Evolutionary conservation across 1,140 invertebrate species (phyloP).

Genomic region (Paramacrobiotus metropolitanus): DNA sequence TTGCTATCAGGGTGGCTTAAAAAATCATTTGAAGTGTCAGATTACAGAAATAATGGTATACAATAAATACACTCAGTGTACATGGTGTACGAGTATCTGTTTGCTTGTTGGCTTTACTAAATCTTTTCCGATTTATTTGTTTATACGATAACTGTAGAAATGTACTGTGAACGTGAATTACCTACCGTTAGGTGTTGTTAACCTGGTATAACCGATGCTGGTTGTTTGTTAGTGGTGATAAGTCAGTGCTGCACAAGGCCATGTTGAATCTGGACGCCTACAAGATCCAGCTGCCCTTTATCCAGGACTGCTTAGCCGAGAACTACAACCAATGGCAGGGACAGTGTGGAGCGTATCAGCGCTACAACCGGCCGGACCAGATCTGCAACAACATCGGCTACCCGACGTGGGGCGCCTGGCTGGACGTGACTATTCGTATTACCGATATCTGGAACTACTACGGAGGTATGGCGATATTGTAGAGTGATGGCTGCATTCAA

Average conservation of each 20-base stretch:
- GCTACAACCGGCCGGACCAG: slow-evolving; percentile 1
- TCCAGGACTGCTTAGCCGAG: neutral
- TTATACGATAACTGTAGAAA: too few relatives aligned
- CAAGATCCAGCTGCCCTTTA: neutral
- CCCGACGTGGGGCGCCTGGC: neutral
- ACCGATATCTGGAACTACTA: slow-evolving; percentile 1
- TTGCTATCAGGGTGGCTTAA: too few relatives aligned
- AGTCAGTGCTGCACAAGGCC: neutral
- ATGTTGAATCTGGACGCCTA: neutral
- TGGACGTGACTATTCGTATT: neutral
- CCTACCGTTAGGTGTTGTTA: too few relatives aligned
- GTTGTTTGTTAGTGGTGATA: neutral
- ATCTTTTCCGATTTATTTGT: neutral
- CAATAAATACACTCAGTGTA: too few relatives aligned
- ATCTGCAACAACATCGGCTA: neutral
- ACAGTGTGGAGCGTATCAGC: neutral
- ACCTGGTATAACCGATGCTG: too few relatives aligned
- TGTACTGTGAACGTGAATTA: too few relatives aligned
- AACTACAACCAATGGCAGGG: neutral
- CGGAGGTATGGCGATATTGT: neutral
- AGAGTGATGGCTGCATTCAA: too few relatives aligned
- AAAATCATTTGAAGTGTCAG: too few relatives aligned
- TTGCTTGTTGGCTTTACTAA: too few relatives aligned
- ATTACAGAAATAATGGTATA: too few relatives aligned
- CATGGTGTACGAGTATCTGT: too few relatives aligned